These are phyloP conservation scores for Clarias platycephalus DNA, from an alignment of 2,797 vertebrate genomes.

Conservation along the genomic window DNA sequence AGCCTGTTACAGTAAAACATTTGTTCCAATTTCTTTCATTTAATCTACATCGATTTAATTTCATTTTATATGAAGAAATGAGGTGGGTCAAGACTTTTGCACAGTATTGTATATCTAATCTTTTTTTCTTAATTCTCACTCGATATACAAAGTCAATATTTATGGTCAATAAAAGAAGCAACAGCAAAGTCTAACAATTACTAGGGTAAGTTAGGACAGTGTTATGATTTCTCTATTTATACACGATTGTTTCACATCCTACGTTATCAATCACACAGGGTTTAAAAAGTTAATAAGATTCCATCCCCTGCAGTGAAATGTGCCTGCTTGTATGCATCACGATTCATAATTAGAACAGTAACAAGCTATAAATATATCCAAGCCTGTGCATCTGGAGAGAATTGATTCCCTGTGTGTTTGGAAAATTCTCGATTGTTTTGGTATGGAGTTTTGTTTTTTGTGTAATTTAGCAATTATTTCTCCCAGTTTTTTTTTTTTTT, in stretches of 20 bases:
- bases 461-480: neutral
- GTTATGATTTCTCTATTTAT: neutral
- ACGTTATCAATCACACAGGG: neutral
- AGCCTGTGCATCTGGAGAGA: neutral
- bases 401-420: neutral
- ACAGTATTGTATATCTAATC: neutral
- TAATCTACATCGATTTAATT: too few relatives aligned
- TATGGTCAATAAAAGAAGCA: neutral
- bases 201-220: neutral
- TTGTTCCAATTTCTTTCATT: too few relatives aligned
- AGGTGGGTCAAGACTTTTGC: too few relatives aligned
- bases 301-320: neutral
- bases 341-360: neutral
- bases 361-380: neutral
- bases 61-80: too few relatives aligned
- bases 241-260: neutral
- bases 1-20: too few relatives aligned
- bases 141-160: neutral
- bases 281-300: conserved; percentile 4
- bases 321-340: neutral
- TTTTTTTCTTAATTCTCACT: too few relatives aligned
- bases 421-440: neutral
- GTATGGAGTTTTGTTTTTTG: too few relatives aligned
- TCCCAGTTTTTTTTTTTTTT: neutral
- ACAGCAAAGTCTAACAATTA: neutral